Evolutionary conservation across 2,113 vertebrate species (phyloP), one percentile per base, ranked within the genome.

Genomic region (Todiramphus saurophagus): DNA sequence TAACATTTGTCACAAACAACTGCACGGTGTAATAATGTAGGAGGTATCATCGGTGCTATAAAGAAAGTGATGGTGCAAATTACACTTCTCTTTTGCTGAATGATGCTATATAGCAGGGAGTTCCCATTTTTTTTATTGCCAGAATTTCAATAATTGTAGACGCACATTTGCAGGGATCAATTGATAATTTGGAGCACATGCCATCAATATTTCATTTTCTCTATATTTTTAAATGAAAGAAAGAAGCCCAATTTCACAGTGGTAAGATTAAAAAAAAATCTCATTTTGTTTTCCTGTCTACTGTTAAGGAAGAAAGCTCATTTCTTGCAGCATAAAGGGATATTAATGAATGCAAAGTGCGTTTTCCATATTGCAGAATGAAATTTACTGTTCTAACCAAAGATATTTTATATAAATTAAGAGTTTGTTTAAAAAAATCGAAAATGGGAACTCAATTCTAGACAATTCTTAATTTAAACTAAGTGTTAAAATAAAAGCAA

Each of bases 401-500:
- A 96, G 77, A 98, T 98, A 98, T 98, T 97, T 97, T 93, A 96
- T 97, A 96, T 89, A 97, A 97, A 98, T 97, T 98, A 97, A 97
- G 94, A 97, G 85, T 96, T 96, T 95, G 70, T 97, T 96, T 95
- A 94, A 97, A 97, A 97, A 98, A 96, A 97, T 83, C 73, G 96
- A 98, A 98, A 97, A 97, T 79, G 31, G 82, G 79, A 97, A 96
- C 95, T 97, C 94, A 96, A 94, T 97, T 97, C 96, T 75, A 97
- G 96, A 97, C 92, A 97, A 97, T 95, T 95, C 94, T 98, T 98
- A 98, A 98, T 98, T 97, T 98, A 97, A 97, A 97, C 77, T 93
- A 97, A 98, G 96, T 97, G 95, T 98, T 97, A 97, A 97, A 97
- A 97, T 97, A 97, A 98, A 98, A 98, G 97, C 97, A 98, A 96